These are phyloP conservation scores for Columba janthina DNA, from an alignment of 2,113 vertebrate genomes.

Conservation along the genomic window DNA sequence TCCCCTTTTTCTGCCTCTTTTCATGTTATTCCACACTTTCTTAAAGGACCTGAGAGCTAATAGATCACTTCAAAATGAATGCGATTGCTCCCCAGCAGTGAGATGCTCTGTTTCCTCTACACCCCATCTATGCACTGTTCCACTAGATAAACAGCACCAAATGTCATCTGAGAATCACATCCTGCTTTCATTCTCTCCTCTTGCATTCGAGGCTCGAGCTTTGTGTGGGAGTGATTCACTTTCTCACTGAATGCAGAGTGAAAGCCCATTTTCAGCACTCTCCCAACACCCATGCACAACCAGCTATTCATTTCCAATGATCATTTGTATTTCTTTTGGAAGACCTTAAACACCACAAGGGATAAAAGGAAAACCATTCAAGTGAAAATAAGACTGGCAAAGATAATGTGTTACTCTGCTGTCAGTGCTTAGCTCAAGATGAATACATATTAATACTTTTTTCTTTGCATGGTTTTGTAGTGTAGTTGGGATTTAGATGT, in stretches of 20 bases:
- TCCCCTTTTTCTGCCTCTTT: not conserved
- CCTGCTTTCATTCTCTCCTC: slow-evolving; percentile 61
- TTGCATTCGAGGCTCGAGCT: slow-evolving; percentile 19
- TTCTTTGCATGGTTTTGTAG: not conserved
- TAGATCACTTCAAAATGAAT: slow-evolving; percentile 53
- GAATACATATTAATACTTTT: slow-evolving; percentile 12
- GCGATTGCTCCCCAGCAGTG: slow-evolving; percentile 3
- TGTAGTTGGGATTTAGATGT: not conserved
- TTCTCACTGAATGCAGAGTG: slow-evolving; percentile 49
- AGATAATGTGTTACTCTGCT: slow-evolving; percentile 8
- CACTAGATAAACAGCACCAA: slow-evolving; percentile 64
- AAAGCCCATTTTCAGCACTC: slow-evolving; percentile 63
- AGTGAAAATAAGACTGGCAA: slow-evolving; percentile 47
- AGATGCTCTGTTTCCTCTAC: slow-evolving; percentile 31
- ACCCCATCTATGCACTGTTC: not conserved
- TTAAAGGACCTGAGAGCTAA: slow-evolving; percentile 28
- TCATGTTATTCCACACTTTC: slow-evolving; percentile 14
- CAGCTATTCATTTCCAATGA: slow-evolving; percentile 63
- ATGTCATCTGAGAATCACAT: slow-evolving; percentile 64
- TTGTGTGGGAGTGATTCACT: slow-evolving; percentile 62
- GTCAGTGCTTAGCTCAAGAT: slow-evolving; percentile 34
- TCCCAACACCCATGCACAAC: slow-evolving; percentile 54
- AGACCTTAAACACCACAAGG: slow-evolving; percentile 42
- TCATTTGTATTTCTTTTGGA: slow-evolving; percentile 70
- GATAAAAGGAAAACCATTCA: slow-evolving; percentile 51